phyloP scores from a whole-genome alignment of 2,888 invertebrate species.

The Calameuta pallipes region DNA sequence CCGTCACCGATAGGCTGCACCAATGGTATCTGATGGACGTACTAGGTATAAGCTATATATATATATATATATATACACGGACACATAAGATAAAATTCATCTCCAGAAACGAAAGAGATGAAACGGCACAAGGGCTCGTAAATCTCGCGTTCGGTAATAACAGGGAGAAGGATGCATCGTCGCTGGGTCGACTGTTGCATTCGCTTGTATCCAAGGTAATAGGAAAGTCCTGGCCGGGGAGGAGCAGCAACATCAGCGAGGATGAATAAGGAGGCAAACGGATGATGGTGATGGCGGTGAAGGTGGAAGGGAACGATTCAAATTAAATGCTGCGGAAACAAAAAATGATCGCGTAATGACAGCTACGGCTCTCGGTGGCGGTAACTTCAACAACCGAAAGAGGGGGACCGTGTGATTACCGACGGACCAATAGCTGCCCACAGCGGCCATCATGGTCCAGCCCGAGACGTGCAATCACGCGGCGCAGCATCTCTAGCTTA shows the following conservation, averaged over 20 bases:
- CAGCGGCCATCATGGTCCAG: conserved; percentile 66
- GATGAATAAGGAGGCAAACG: background rate
- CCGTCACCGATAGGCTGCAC: background rate
- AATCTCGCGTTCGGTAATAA: conserved; percentile 7
- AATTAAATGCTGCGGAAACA: conserved; percentile 57
- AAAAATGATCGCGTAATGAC: conserved; percentile 62
- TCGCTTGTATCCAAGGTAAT: background rate
- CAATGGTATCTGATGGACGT: background rate
- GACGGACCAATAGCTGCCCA: conserved; percentile 62
- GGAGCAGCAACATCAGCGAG: background rate
- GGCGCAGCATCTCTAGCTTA: background rate
- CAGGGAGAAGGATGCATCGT: background rate
- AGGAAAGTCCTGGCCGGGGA: background rate
- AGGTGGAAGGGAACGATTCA: conserved; percentile 48
- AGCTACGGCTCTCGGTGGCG: conserved; percentile 44
- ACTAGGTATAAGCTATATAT: background rate
- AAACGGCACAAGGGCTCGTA: background rate
- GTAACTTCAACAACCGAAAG: conserved; percentile 41
- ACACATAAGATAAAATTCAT: background rate
- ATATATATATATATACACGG: background rate
- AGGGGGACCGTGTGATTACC: conserved; percentile 62
- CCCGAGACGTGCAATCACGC: conserved; percentile 65
- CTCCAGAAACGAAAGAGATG: background rate
- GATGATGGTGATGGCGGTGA: background rate
- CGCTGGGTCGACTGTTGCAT: conserved; percentile 1